These are phyloP conservation scores for Busseola fusca DNA, from an alignment of 2,888 invertebrate species.

Conservation along the genomic window DNA sequence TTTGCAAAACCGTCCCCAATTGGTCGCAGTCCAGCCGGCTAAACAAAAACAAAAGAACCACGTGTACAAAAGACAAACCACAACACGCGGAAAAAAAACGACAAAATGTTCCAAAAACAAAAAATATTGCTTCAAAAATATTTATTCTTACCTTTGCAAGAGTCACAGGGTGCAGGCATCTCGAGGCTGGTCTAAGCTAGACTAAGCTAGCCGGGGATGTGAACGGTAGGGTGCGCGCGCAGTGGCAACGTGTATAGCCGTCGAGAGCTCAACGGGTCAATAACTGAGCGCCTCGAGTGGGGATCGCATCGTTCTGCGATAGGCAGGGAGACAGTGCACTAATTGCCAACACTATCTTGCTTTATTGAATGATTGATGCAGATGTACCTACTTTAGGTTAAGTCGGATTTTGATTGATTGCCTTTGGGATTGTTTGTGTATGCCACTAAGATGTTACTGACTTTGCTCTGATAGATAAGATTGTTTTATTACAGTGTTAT, in stretches of 20 bases:
- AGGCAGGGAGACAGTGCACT: conserved; percentile 49
- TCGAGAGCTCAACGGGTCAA: conserved; percentile 78
- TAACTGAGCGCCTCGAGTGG: conserved; percentile 83
- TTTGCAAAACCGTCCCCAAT: conserved; percentile 15
- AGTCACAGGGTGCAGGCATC: conserved; percentile 85
- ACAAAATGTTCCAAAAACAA: neutral
- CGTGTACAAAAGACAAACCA: conserved; percentile 32
- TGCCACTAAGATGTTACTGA: neutral
- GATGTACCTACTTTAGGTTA: conserved; percentile 2
- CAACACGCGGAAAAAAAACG: neutral
- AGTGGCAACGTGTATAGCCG: conserved; percentile 63
- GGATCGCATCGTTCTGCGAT: conserved; percentile 69
- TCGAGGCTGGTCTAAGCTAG: conserved; percentile 65
- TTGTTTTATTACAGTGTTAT: neutral
- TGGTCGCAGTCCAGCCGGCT: conserved; percentile 11
- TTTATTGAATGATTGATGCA: conserved; percentile 35
- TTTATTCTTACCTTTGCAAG: conserved; percentile 80
- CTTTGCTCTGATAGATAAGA: neutral
- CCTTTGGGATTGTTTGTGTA: conserved; percentile 2
- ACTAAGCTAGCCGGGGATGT: conserved; percentile 65
- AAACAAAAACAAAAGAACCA: conserved; percentile 48
- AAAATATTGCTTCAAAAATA: neutral
- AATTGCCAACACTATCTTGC: conserved; percentile 31
- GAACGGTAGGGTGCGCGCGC: conserved; percentile 75
- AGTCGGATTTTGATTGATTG: conserved; percentile 22